phyloP scores from a whole-genome alignment of 1,140 invertebrate genomes.

The Drosophila miranda region DNA sequence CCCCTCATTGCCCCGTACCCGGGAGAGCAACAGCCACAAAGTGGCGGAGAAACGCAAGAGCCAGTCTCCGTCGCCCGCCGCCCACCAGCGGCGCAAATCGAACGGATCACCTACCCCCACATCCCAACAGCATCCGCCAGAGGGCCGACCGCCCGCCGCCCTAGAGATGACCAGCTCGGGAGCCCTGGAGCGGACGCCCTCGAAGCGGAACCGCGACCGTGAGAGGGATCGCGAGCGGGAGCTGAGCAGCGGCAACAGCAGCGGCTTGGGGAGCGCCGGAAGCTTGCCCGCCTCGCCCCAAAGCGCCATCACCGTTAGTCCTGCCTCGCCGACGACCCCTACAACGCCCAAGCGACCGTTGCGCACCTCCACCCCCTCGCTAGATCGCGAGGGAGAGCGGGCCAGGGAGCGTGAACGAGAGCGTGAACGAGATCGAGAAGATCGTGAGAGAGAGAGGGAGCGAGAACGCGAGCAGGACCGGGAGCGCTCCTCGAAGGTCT shows the following conservation, averaged over 20 bases:
- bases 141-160: not conserved
- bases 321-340: conserved; percentile 46
- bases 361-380: conserved; percentile 71
- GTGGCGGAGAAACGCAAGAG: conserved; percentile 82
- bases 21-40: conserved; percentile 59
- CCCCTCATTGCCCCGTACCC: not conserved
- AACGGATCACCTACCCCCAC: conserved; percentile 26
- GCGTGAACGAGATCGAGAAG: conserved; percentile 13
- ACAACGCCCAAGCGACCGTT: conserved; percentile 59
- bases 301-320: conserved; percentile 54
- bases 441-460: conserved; percentile 18
- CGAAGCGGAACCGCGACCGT: conserved; percentile 43
- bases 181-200: conserved; percentile 52
- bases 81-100: conserved; percentile 65
- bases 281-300: conserved; percentile 71
- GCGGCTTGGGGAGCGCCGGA: conserved; percentile 60
- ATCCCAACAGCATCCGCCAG: conserved; percentile 3
- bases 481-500: conserved; percentile 31
- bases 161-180: conserved; percentile 53
- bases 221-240: conserved; percentile 42
- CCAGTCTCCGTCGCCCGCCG: conserved; percentile 61
- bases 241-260: conserved; percentile 50
- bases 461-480: conserved; percentile 19
- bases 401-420: conserved; percentile 25
- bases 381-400: conserved; percentile 27